Conservation (phyloP, 1,140 invertebrate species). For the Bombus ignitus region DNA sequence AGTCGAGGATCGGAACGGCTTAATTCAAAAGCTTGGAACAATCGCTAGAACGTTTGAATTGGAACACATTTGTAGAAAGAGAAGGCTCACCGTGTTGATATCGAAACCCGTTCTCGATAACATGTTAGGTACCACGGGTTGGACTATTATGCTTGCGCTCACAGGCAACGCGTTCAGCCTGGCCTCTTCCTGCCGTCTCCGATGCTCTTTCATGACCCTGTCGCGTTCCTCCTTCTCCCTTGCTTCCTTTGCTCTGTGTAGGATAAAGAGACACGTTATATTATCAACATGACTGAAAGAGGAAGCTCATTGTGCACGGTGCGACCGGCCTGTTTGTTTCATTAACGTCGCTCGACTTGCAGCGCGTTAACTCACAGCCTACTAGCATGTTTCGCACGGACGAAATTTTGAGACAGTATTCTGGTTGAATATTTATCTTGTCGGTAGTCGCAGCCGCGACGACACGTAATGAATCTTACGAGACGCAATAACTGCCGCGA, state of each 20-base stretch:
- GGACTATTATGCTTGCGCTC: constrained; percentile 71
- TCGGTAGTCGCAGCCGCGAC: not conserved
- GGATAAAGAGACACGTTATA: constrained; percentile 14
- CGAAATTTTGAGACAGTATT: not conserved
- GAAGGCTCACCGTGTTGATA: constrained; percentile 68
- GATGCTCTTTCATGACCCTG: constrained; percentile 38
- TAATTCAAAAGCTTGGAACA: not conserved
- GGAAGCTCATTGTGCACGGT: constrained; percentile 30
- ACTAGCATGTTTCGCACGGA: not conserved
- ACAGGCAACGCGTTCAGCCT: constrained; percentile 70
- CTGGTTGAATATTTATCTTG: not conserved
- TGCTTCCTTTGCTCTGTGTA: constrained; percentile 25
- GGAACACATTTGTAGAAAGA: constrained; percentile 10
- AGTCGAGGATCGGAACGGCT: not conserved
- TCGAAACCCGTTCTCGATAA: constrained; percentile 49
- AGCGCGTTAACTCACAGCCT: not conserved
- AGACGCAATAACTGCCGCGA: not conserved
- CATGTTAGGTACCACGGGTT: constrained; percentile 14
- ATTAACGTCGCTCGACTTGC: constrained; percentile 32
- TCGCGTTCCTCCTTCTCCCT: constrained; percentile 33
- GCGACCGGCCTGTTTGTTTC: constrained; percentile 32
- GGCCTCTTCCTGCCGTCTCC: constrained; percentile 59
- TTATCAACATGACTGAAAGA: constrained; percentile 35
- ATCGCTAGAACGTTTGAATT: constrained; percentile 32
- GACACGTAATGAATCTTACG: not conserved